phyloP scores from a whole-genome alignment of 2,113 vertebrate genomes.

The Otus sunia region DNA sequence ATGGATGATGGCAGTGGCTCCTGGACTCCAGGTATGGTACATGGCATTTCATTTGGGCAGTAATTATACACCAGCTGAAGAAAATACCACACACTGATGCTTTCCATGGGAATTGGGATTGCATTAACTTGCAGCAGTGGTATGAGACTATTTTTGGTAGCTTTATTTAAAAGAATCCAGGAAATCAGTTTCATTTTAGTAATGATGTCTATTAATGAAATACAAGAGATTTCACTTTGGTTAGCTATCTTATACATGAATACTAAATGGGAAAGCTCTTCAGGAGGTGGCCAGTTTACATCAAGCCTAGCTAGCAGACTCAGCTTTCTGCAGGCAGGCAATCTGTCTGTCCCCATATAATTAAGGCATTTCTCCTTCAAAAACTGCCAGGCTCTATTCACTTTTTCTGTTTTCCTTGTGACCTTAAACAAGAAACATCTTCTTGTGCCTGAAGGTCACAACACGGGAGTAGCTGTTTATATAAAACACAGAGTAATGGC shows the following conservation, averaged over 20 bases:
- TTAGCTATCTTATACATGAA: neutral
- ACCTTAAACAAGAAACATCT: neutral
- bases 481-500: neutral
- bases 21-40: neutral
- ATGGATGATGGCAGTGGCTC: neutral
- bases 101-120: conserved; percentile 55
- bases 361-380: neutral
- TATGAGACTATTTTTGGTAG: conserved; percentile 65
- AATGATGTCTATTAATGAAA: conserved; percentile 47
- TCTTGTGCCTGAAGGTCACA: neutral
- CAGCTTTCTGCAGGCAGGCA: neutral
- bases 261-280: neutral
- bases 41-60: neutral
- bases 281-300: neutral
- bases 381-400: neutral
- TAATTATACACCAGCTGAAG: conserved; percentile 44
- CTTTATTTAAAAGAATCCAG: conserved; percentile 54
- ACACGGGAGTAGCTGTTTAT: neutral
- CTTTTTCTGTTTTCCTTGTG: neutral
- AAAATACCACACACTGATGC: conserved; percentile 14
- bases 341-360: neutral
- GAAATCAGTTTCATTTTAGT: conserved; percentile 64
- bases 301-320: neutral
- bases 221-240: neutral
- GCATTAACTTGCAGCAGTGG: conserved; percentile 27